Evolutionary conservation across 2,888 invertebrate genomes (phyloP), one percentile per base, ranked within the genome.

Genomic region (Clunio marinus): DNA sequence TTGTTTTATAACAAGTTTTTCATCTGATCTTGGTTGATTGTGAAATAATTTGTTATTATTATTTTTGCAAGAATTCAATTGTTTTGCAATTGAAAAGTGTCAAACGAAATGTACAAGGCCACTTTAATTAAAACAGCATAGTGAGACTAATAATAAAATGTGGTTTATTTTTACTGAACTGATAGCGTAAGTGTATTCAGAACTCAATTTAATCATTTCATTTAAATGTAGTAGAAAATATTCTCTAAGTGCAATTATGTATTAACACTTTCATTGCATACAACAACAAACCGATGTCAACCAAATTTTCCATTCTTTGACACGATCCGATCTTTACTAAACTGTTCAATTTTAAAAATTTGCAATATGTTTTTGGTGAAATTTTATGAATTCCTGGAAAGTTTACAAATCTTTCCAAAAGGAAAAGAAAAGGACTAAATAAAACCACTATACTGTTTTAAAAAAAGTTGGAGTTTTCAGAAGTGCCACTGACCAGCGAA

Each of bases 21-120:
- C 45, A 20, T 63, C 45, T 58, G 58, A 46, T 68, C n/a, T n/a
- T n/a, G n/a, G n/a, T n/a, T n/a, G n/a, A n/a, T 37, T 37, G 59
- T 45, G 25, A 55, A 27, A 28, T 37, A 55, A 13, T 32, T 45
- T 22, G 45, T 41, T 8, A n/a, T 60, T 25, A 24, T 58, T 57
- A 22, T 66, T 51, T 32, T 57, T 68, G 68, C 58, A 58, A 68
- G 58, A 68, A 58, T 68, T 57, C 68, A 58, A 58, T 57, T 57
- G 68, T 57, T 41, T 25, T 58, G 25, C 68, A 68, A 68, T 68
- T 68, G 68, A 68, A 58, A 68, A 68, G 68, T 68, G 68, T 68
- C 68, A 68, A 67, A 68, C 68, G 68, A 68, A 68, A 68, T 68
- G 68, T 68, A 68, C 68, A 68, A 68, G 68, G 68, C 68, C 62